phyloP scores from a whole-genome alignment of 2,888 invertebrate species.

The Trichacis sp. region DNA sequence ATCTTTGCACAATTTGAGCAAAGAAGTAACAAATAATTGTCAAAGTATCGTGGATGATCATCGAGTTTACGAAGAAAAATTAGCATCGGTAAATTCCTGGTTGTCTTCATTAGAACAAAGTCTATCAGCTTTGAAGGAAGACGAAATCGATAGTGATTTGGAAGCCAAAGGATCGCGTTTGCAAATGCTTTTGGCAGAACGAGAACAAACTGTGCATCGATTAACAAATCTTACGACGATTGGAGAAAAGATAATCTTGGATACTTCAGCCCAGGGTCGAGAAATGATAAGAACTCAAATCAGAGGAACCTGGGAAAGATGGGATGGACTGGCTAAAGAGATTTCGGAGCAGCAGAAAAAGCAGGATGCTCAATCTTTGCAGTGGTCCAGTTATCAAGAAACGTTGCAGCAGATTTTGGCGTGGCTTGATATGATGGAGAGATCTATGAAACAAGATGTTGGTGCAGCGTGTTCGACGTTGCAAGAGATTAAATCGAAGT shows the following conservation, averaged over 20 bases:
- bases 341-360: slow-evolving; percentile 87
- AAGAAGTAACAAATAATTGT: slow-evolving; percentile 89
- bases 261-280: slow-evolving; percentile 91
- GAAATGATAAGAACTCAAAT: slow-evolving; percentile 90
- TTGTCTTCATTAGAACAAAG: slow-evolving; percentile 80
- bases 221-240: slow-evolving; percentile 80
- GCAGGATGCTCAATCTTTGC: slow-evolving; percentile 85
- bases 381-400: slow-evolving; percentile 88
- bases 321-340: slow-evolving; percentile 88
- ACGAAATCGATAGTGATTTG: slow-evolving; percentile 72
- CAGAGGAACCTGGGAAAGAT: slow-evolving; percentile 83
- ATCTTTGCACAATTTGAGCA: slow-evolving; percentile 82
- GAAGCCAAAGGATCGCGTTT: slow-evolving; percentile 78
- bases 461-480: slow-evolving; percentile 80
- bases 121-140: slow-evolving; percentile 76
- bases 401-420: slow-evolving; percentile 83
- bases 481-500: slow-evolving; percentile 86
- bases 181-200: slow-evolving; percentile 81
- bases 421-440: slow-evolving; percentile 91
- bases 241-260: slow-evolving; percentile 91
- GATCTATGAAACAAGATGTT: slow-evolving; percentile 78
- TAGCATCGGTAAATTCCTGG: slow-evolving; percentile 83
- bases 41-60: slow-evolving; percentile 87
- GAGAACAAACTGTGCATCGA: slow-evolving; percentile 86
- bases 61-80: slow-evolving; percentile 80